A percentile compares a stretch with the other conserved stretches of the same genome.
Conservation (phyloP, 2,113 vertebrate genomes). For the Lepus timidus region DNA sequence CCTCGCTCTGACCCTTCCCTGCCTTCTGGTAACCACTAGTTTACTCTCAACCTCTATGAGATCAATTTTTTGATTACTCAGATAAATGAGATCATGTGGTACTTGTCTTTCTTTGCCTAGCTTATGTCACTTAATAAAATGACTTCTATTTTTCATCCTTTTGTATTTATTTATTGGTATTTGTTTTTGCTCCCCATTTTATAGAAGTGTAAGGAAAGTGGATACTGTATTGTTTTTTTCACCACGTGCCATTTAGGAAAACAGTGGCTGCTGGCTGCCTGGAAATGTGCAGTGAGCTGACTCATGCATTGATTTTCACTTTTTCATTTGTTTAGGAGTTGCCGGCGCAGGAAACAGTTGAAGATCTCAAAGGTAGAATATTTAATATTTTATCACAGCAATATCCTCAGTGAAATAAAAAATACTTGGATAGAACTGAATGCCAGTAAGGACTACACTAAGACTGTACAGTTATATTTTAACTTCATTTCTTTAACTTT, state of each 20-base stretch:
- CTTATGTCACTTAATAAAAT: too few species aligned
- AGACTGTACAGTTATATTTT: neutral
- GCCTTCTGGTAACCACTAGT: too few species aligned
- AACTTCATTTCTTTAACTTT: neutral
- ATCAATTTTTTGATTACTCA: too few species aligned
- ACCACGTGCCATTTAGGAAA: rapidly evolving
- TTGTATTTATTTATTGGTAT: neutral
- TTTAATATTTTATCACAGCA: neutral
- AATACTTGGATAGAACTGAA: neutral
- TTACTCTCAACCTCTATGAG: too few species aligned
- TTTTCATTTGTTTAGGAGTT: constrained; percentile 83
- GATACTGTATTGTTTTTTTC: neutral
- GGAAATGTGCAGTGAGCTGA: neutral
- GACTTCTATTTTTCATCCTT: too few species aligned
- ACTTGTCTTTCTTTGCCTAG: too few species aligned
- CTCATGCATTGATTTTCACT: neutral
- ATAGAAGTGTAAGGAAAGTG: neutral
- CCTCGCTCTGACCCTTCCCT: too few species aligned
- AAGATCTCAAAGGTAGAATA: constrained; percentile 89
- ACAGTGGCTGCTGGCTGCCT: neutral
- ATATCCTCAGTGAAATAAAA: neutral
- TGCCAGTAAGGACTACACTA: neutral
- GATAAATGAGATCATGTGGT: too few species aligned
- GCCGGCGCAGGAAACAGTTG: constrained; percentile 86
- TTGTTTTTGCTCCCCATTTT: neutral